These are phyloP conservation scores for Grallaria varia DNA, from an alignment of 2,113 vertebrate genomes.

Conservation along the genomic window DNA sequence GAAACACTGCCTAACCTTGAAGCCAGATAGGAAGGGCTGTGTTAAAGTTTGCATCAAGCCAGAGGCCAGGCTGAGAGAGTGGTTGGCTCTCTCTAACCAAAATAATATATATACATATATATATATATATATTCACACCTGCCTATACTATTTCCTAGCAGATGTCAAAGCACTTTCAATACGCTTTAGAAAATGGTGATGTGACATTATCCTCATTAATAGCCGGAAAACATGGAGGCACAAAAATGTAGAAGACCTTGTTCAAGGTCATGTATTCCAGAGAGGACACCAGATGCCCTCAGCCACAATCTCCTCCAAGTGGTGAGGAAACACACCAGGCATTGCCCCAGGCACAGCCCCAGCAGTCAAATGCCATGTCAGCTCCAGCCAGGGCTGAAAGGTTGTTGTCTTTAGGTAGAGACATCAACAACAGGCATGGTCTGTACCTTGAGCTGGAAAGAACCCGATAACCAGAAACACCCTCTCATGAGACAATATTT, in stretches of 20 bases:
- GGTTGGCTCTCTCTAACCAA: background rate
- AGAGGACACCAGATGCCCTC: background rate
- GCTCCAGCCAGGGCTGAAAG: background rate
- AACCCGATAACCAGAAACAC: background rate
- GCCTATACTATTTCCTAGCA: background rate
- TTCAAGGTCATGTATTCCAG: background rate
- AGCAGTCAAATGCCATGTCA: background rate
- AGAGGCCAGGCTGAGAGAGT: background rate
- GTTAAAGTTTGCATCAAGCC: background rate
- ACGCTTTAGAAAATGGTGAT: background rate
- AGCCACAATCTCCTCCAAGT: background rate
- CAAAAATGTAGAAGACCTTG: background rate
- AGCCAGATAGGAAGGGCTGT: background rate
- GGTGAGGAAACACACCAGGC: background rate
- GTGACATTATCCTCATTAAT: fast-evolving
- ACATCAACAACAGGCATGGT: background rate
- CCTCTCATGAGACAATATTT: background rate
- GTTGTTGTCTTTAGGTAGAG: background rate
- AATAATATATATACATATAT: background rate
- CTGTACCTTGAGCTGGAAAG: background rate
- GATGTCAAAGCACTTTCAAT: background rate
- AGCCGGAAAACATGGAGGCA: fast-evolving
- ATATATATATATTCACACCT: too few species aligned
- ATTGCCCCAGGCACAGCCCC: background rate
- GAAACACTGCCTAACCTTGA: fast-evolving